Percentiles rank a stretch among this genome's conserved stretches.
These are phyloP conservation scores for Stegostoma tigrinum DNA, from an alignment of 2,113 vertebrate species.

Conservation along the genomic window DNA sequence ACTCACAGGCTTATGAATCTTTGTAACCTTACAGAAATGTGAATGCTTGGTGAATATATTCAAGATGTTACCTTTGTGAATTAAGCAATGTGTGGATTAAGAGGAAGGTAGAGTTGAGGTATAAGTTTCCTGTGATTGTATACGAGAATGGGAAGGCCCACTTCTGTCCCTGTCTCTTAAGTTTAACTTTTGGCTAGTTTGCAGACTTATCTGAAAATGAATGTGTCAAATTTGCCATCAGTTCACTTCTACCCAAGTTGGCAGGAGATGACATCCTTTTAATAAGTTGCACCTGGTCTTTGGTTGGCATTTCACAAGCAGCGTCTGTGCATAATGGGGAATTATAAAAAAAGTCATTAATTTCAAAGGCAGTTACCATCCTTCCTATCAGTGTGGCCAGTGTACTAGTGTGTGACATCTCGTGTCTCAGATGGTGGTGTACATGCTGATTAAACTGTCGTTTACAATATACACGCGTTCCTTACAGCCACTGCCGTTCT, in stretches of 20 bases:
- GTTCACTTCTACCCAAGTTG: background rate
- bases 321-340: background rate
- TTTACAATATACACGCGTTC: background rate
- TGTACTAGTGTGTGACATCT: background rate
- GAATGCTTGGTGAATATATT: too few relatives aligned
- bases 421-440: background rate
- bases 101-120: too few relatives aligned
- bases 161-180: background rate
- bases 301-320: background rate
- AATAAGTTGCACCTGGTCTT: background rate
- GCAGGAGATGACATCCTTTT: background rate
- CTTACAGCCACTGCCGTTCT: background rate
- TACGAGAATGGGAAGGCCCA: too few relatives aligned
- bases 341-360: slow-evolving; percentile 9
- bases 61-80: too few relatives aligned
- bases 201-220: background rate
- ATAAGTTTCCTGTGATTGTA: too few relatives aligned
- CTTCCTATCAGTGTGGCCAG: background rate
- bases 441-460: background rate
- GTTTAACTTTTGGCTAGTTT: too few relatives aligned
- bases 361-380: background rate
- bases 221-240: background rate
- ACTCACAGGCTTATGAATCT: too few relatives aligned
- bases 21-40: too few relatives aligned
- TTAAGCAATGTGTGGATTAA: too few relatives aligned